Conservation (phyloP, 2,113 vertebrate genomes). For the Brachyistius frenatus region DNA sequence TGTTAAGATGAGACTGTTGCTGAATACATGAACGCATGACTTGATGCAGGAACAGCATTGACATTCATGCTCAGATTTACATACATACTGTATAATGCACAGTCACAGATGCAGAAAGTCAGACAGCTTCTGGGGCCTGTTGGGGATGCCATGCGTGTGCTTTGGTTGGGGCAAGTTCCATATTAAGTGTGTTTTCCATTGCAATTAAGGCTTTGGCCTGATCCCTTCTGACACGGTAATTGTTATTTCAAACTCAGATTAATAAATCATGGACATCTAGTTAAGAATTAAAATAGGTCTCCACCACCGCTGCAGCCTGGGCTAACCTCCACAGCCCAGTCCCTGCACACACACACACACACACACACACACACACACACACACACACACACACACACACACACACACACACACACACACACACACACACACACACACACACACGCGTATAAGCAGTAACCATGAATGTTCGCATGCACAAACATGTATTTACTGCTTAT, state of each 20-base stretch:
- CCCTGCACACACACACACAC: constrained; percentile 31
- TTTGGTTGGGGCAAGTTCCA: constrained; percentile 81
- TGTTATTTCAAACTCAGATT: constrained; percentile 96
- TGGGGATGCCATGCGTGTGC: constrained; percentile 64
- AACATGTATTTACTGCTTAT: not conserved
- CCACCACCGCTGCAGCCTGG: constrained; percentile 65
- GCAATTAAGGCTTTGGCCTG: constrained; percentile 91
- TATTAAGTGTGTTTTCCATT: constrained; percentile 88
- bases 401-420: not conserved
- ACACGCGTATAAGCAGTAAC: too few relatives aligned
- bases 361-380: constrained; percentile 15
- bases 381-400: constrained; percentile 8
- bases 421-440: constrained; percentile 11
- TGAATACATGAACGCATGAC: constrained; percentile 49
- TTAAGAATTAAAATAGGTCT: constrained; percentile 94
- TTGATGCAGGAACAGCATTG: constrained; percentile 36
- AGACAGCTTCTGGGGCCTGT: constrained; percentile 31
- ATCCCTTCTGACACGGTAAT: constrained; percentile 91
- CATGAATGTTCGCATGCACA: not conserved
- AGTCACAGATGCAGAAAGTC: constrained; percentile 48
- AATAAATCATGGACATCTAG: constrained; percentile 94
- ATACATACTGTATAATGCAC: constrained; percentile 46
- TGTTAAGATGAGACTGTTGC: constrained; percentile 5
- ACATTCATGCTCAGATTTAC: constrained; percentile 60
- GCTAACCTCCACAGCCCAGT: constrained; percentile 82